Percentiles rank a stretch among this genome's conserved stretches.
phyloP scores from a whole-genome alignment of 2,797 vertebrate genomes.

The Coccyzus lansbergi region DNA sequence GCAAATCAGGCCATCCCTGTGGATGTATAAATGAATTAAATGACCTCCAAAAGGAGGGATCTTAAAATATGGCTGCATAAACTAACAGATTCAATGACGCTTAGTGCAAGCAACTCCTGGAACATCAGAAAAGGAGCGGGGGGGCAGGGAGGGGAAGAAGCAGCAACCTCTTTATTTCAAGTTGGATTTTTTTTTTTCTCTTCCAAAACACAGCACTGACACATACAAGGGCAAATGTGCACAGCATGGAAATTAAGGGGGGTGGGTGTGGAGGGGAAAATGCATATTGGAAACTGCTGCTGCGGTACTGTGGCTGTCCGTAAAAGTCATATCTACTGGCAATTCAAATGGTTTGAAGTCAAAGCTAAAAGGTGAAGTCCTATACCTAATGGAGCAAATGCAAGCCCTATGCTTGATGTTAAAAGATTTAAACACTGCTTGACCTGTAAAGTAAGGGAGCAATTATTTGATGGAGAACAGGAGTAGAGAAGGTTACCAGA shows the following conservation, averaged over 20 bases:
- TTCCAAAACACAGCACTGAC: neutral
- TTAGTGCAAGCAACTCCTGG: neutral
- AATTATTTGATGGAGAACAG: neutral
- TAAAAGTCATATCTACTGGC: neutral
- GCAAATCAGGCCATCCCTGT: slow-evolving; percentile 49
- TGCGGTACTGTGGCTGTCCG: neutral
- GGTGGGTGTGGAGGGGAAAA: neutral
- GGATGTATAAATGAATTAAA: slow-evolving; percentile 40
- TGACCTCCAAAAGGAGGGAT: slow-evolving; percentile 34
- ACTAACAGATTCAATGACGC: slow-evolving; percentile 3
- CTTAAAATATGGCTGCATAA: slow-evolving; percentile 13
- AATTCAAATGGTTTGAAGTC: neutral
- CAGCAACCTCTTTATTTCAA: neutral
- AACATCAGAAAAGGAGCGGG: neutral
- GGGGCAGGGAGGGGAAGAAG: neutral
- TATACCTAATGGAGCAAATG: neutral
- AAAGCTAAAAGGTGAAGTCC: neutral
- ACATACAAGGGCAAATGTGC: neutral
- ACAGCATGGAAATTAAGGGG: neutral
- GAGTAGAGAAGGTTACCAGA: neutral
- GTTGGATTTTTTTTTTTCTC: neutral
- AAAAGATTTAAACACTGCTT: neutral
- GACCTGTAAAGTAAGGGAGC: neutral
- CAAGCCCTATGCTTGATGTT: neutral
- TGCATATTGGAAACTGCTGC: neutral